Percentiles rank a stretch among this genome's conserved stretches.
phyloP scores from a whole-genome alignment of 2,113 vertebrate genomes.

The Ochotona princeps region DNA sequence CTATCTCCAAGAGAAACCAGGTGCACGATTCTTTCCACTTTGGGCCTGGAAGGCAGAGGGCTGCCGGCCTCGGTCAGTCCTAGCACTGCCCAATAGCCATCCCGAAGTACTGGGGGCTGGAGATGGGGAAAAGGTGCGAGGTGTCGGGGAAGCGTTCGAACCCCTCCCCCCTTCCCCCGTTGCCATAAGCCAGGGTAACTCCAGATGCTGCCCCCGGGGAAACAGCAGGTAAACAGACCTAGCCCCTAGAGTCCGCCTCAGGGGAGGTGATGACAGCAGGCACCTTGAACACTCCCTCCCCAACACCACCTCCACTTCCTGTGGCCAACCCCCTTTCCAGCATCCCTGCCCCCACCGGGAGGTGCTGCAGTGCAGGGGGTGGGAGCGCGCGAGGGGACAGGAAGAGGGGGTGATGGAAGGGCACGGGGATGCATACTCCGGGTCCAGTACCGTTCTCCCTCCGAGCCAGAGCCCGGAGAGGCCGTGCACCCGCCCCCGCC shows the following conservation, averaged over 20 bases:
- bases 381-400: background rate
- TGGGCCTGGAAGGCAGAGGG: background rate
- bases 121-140: background rate
- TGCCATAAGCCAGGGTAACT: constrained; percentile 67
- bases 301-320: constrained; percentile 50
- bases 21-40: constrained; percentile 21
- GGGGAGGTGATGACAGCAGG: constrained; percentile 23
- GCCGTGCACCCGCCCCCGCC: constrained; percentile 46
- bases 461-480: background rate
- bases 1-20: constrained; percentile 28
- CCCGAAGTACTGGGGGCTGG: background rate
- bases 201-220: constrained; percentile 46
- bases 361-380: constrained; percentile 65
- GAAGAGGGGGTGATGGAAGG: constrained; percentile 32
- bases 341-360: constrained; percentile 8
- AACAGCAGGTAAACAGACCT: constrained; percentile 60
- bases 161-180: too few relatives aligned
- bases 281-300: constrained; percentile 50
- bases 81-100: background rate
- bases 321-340: constrained; percentile 19
- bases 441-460: background rate
- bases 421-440: constrained; percentile 14
- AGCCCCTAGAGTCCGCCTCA: background rate
- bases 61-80: background rate
- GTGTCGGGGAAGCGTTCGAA: too few relatives aligned